These are phyloP conservation scores for Bombyx huttoni DNA, from an alignment of 2,888 invertebrate genomes.

Conservation along the genomic window DNA sequence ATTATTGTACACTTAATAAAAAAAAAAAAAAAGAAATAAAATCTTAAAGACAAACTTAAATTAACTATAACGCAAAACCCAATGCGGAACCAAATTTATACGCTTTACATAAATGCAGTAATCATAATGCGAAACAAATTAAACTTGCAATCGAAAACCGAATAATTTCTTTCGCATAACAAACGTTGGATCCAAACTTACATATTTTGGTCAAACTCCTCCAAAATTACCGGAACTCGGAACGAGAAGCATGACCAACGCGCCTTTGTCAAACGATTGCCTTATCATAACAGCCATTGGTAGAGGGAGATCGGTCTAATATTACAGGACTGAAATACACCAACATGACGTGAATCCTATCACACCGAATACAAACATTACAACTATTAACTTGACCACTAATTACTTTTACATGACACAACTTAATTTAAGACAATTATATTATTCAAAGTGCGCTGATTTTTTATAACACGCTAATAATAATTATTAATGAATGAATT, in stretches of 20 bases:
- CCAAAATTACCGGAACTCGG: conserved; percentile 3
- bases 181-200: conserved; percentile 16
- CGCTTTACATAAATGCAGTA: conserved; percentile 33
- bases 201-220: conserved; percentile 8
- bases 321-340: conserved; percentile 51
- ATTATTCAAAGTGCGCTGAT: conserved; percentile 33
- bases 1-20: conserved; percentile 18
- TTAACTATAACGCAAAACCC: conserved; percentile 33
- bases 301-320: conserved; percentile 49
- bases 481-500: conserved; percentile 12
- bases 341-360: conserved; percentile 54
- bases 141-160: neutral
- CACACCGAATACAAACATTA: conserved; percentile 60
- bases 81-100: conserved; percentile 29
- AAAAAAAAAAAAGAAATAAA: conserved; percentile 44
- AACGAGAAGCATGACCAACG: neutral
- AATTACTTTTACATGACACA: conserved; percentile 54
- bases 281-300: conserved; percentile 27
- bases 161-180: conserved; percentile 1
- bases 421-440: conserved; percentile 51
- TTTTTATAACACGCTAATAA: conserved; percentile 27
- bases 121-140: conserved; percentile 29
- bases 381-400: conserved; percentile 45
- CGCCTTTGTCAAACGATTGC: conserved; percentile 18
- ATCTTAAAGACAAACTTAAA: conserved; percentile 33